Evolutionary conservation across 2,797 vertebrate species (phyloP).

Genomic region (Semotilus atromaculatus): DNA sequence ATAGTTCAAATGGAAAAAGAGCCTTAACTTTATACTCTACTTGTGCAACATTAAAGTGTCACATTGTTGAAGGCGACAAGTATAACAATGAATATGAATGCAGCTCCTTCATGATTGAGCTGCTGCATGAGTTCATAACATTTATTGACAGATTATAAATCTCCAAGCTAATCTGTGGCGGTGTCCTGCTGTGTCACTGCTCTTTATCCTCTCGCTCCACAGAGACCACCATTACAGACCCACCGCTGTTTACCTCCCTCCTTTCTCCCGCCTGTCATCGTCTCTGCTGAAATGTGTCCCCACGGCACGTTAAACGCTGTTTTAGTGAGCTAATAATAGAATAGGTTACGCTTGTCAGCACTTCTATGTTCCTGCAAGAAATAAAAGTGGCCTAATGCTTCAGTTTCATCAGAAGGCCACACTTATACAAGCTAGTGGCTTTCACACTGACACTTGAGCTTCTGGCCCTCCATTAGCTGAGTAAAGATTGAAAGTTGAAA

Average conservation of each 20-base stretch:
- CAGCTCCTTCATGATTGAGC: background rate
- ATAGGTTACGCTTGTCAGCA: constrained; percentile 81
- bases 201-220: constrained; percentile 7
- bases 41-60: background rate
- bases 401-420: constrained; percentile 58
- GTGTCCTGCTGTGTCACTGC: constrained; percentile 10
- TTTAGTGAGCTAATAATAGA: constrained; percentile 84
- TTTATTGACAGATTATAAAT: constrained; percentile 12
- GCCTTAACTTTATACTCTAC: background rate
- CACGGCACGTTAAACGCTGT: constrained; percentile 74
- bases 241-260: constrained; percentile 68
- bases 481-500: background rate
- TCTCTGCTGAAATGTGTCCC: constrained; percentile 81
- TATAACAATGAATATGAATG: background rate
- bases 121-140: constrained; percentile 12
- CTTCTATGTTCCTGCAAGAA: constrained; percentile 69
- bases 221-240: constrained; percentile 3
- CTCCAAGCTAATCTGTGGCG: background rate
- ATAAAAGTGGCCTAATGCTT: constrained; percentile 71
- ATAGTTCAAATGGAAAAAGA: background rate
- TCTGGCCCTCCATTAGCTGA: background rate
- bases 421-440: constrained; percentile 42
- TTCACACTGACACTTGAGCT: constrained; percentile 42
- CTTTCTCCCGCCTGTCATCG: constrained; percentile 75
- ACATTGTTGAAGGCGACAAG: background rate